Evolutionary conservation across 2,113 vertebrate species (phyloP), one percentile per base, ranked within the genome.

Genomic region (Barnardius zonarius): DNA sequence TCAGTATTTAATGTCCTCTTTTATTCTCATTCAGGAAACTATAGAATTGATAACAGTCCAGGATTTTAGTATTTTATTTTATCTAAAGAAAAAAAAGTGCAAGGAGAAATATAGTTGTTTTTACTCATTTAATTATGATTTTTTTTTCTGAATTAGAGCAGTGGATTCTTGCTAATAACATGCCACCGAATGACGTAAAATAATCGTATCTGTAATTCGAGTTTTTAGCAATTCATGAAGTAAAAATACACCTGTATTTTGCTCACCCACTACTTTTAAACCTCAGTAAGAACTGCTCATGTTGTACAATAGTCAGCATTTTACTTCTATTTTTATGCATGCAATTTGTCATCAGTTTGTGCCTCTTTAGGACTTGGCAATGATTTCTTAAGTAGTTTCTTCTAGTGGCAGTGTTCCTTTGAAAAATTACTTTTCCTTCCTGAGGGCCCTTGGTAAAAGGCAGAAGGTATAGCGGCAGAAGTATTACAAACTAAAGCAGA

Each of bases 311-410:
- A 90, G 62, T 86, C 73, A 92, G 83, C 51, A 94, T 86, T 95
- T 88, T 95, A 55, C 73, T 68, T 90, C 7, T 86, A 66, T 66
- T 82, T 92, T 96, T 88, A 80, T 90, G 51, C n/a, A 90, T 90
- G 46, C 48, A 88, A 82, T 84, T 75, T 59, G 54, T 95, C 73
- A 84, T 94, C 77, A 64, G 24, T 91, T 73, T 93, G 72, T 95
- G 66, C 54, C 49, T 73, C 35, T 92, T 96, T 62, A 52, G 69
- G 64, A 20, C 85, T 92, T 90, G 80, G 55, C 51, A 96, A 64
- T 73, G 30, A 63, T 61, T 90, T 85, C 57, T 69, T 75, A 39
- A 79, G 31, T 78, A 83, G 61, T 91, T 64, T 95, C 48, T 97
- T 92, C 49, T 59, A 77, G 83, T 57, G 95, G 54, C 78, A 88